Evolutionary conservation across 2,797 vertebrate species (phyloP), one percentile per base, ranked within the genome.

Genomic region (Varecia variegata): DNA sequence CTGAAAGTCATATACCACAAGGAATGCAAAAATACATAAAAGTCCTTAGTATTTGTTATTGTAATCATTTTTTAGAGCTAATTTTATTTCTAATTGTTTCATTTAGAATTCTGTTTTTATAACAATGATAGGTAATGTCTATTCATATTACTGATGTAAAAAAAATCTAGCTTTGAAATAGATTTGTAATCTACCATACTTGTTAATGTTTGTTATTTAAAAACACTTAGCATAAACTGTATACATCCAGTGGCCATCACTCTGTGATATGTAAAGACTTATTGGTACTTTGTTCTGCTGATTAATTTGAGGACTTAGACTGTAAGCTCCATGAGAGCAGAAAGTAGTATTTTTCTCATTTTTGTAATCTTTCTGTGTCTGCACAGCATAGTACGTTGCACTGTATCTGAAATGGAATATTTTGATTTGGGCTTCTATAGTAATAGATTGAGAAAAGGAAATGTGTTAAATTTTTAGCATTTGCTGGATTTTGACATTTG

Each of bases 271-370:
- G 27, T 81, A 30, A 88, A 94, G 21, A 80, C 27, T 90, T 45
- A 52, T 5, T 58, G 40, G 12, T 92, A 54, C 60, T 90, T 87
- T 67, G 67, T 92, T 82, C 27, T 89, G 18, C 67, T 90, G 43
- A 81, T 30, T 93, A 70, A 85, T 40, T 92, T 60, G 58, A 60
- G 30, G 21, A 65, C 45, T 80, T 94, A 97, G 97, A 95, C 21
- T 97, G 93, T 94, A 95, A 97, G 96, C 93, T 94, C 96, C 54
- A 11, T 54, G 95, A 95, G 96, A 35, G 93, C 87, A 96, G 92
- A 87, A 17, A 40, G 15, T 83, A 54, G 30, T 85, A 25, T 25
- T 86, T 92, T 73, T 90, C 40, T 76, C 23, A 27, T 68, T 74
- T 95, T 91, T 90, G 30, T 94, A 15, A 84, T 76, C 35, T 92